A percentile compares a stretch with the other conserved stretches of the same genome.
phyloP scores from a whole-genome alignment of 2,888 invertebrate genomes.

The Caenorhabditis macrosperma region DNA sequence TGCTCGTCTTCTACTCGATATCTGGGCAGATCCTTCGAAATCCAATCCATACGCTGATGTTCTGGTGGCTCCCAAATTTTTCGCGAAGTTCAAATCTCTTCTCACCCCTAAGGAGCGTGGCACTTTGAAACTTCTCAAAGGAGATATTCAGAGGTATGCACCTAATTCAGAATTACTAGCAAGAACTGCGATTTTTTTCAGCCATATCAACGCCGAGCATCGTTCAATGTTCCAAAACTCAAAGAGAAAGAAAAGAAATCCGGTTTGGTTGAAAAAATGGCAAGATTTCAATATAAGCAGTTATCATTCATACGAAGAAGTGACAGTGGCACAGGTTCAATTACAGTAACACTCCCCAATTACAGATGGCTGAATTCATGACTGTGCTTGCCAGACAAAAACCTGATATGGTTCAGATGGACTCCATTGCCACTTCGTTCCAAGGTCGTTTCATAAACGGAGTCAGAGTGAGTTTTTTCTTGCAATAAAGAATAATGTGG shows the following conservation, averaged over 20 bases:
- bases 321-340: too few relatives aligned
- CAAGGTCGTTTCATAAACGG: conserved; percentile 73
- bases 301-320: conserved; percentile 71
- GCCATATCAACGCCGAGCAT: conserved; percentile 42
- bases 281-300: conserved; percentile 64
- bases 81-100: conserved; percentile 16
- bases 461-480: conserved; percentile 71
- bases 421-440: conserved; percentile 73
- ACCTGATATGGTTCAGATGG: conserved; percentile 66
- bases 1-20: conserved; percentile 69
- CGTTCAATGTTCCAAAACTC: conserved; percentile 16
- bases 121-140: conserved; percentile 34
- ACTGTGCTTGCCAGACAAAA: conserved; percentile 57
- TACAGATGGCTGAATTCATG: conserved; percentile 75
- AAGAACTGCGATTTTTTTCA: too few relatives aligned
- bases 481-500: too few relatives aligned
- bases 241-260: conserved; percentile 7
- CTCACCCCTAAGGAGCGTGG: conserved; percentile 15
- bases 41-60: conserved; percentile 65
- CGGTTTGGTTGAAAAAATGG: conserved; percentile 27
- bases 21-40: conserved; percentile 73
- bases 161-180: too few relatives aligned
- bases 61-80: conserved; percentile 72
- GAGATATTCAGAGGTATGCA: conserved; percentile 52
- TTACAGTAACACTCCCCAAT: too few relatives aligned